Percentiles rank a stretch among this genome's conserved stretches.
phyloP scores from a whole-genome alignment of 2,113 vertebrate species.

The Chascanopsetta lugubris region DNA sequence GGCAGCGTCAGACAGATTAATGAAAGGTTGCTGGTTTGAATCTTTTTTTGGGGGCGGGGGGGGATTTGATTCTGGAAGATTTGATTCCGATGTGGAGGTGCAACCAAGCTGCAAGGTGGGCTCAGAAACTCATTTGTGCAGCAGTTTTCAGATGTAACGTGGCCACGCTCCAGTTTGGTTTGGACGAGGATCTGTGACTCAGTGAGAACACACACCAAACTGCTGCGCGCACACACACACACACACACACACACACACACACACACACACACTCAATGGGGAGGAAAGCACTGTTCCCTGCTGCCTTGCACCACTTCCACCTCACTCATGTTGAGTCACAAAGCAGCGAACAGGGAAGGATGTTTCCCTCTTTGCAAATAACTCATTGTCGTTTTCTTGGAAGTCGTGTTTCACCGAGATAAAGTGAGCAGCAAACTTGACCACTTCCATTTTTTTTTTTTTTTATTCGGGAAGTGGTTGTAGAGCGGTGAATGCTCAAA shows the following conservation, averaged over 20 bases:
- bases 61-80: slow-evolving; percentile 37
- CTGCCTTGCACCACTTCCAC: slow-evolving; percentile 65
- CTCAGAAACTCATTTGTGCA: slow-evolving; percentile 28
- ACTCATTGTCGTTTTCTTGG: slow-evolving; percentile 75
- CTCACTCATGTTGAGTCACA: slow-evolving; percentile 75
- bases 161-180: slow-evolving; percentile 49
- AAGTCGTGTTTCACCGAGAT: slow-evolving; percentile 68
- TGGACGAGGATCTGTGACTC: slow-evolving; percentile 69
- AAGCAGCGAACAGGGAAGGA: slow-evolving; percentile 62
- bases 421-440: slow-evolving; percentile 49
- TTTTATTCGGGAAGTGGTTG: neutral
- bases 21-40: slow-evolving; percentile 26
- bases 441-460: slow-evolving; percentile 59
- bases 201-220: slow-evolving; percentile 61
- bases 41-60: no score
- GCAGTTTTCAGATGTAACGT: slow-evolving; percentile 37
- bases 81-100: slow-evolving; percentile 35
- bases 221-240: no score
- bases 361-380: slow-evolving; percentile 73
- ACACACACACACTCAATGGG: slow-evolving; percentile 57
- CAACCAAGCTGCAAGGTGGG: slow-evolving; percentile 38
- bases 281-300: slow-evolving; percentile 71
- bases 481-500: slow-evolving; percentile 14
- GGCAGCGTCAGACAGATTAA: slow-evolving; percentile 21
- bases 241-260: no score